A percentile compares a stretch with the other conserved stretches of the same genome.
phyloP scores from a whole-genome alignment of 1,140 invertebrate species.

The Lordiphosa stackelbergi region DNA sequence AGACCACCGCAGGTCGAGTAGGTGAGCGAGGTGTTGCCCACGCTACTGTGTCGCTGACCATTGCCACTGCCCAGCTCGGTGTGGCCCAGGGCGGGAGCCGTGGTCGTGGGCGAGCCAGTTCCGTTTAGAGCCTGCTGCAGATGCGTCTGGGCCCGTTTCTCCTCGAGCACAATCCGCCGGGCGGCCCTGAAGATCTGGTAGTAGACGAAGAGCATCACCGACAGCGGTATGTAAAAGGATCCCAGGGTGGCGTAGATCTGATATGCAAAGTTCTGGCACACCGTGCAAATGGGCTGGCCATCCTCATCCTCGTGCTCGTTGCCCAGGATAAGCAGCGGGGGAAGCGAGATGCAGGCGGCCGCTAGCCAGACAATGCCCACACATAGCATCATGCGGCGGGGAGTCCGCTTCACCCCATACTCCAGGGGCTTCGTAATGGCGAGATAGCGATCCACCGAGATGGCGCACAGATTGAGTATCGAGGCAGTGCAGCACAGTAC shows the following conservation, averaged over 20 bases:
- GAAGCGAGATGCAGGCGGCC: slow-evolving; percentile 92
- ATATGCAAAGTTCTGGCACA: slow-evolving; percentile 92
- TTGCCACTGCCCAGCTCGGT: slow-evolving; percentile 63
- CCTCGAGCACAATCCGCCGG: slow-evolving; percentile 89
- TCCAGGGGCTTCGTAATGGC: slow-evolving; percentile 94
- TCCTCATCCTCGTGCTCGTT: slow-evolving; percentile 84
- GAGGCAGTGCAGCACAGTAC: slow-evolving; percentile 91
- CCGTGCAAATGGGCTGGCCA: slow-evolving; percentile 85
- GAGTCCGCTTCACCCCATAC: slow-evolving; percentile 91
- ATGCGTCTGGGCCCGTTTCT: slow-evolving; percentile 90
- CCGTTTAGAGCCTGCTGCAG: slow-evolving; percentile 87
- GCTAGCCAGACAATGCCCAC: slow-evolving; percentile 93
- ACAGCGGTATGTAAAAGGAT: slow-evolving; percentile 92
- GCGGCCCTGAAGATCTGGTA: slow-evolving; percentile 93
- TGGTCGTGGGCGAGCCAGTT: slow-evolving; percentile 77
- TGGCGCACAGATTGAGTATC: slow-evolving; percentile 94
- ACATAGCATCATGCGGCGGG: slow-evolving; percentile 89
- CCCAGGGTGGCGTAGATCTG: slow-evolving; percentile 94
- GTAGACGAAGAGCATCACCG: slow-evolving; percentile 94
- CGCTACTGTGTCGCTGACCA: slow-evolving; percentile 61
- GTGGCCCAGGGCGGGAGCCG: slow-evolving; percentile 53
- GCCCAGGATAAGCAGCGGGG: slow-evolving; percentile 91
- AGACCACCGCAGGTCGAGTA: slow-evolving; percentile 65
- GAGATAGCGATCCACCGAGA: slow-evolving; percentile 92
- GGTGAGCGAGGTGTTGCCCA: slow-evolving; percentile 62